Evolutionary conservation across 1,140 invertebrate species (phyloP).

Genomic region (Globodera rostochiensis): DNA sequence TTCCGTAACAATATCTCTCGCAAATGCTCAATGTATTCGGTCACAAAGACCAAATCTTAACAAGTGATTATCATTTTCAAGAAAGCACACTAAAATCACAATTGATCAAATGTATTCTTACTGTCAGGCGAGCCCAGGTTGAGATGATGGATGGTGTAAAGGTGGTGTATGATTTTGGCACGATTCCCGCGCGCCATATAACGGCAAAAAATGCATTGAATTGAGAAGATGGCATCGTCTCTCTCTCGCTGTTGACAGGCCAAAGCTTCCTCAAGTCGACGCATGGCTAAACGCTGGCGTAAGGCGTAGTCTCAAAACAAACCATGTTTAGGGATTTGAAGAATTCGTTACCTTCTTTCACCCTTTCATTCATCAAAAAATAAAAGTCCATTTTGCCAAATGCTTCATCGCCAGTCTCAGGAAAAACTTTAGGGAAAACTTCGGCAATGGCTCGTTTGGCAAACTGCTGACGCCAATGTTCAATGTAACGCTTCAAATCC

Average conservation of each 20-base stretch:
- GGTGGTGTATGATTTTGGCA: conserved; percentile 64
- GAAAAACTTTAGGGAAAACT: conserved; percentile 61
- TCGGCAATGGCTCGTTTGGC: conserved; percentile 57
- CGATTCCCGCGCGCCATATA: conserved; percentile 62
- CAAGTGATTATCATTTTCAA: conserved; percentile 10
- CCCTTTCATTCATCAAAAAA: conserved; percentile 55
- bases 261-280: conserved; percentile 62
- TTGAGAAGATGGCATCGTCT: conserved; percentile 57
- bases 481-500: conserved; percentile 60
- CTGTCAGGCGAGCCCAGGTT: conserved; percentile 65
- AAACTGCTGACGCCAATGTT: conserved; percentile 64
- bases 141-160: conserved; percentile 65
- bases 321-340: background rate
- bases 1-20: conserved; percentile 58
- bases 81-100: background rate
- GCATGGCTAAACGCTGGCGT: conserved; percentile 63
- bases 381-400: conserved; percentile 61
- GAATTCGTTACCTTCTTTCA: conserved; percentile 29
- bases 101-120: background rate
- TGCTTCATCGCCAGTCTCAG: conserved; percentile 41
- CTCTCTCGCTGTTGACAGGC: conserved; percentile 61
- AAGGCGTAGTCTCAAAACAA: conserved; percentile 33
- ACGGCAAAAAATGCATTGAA: conserved; percentile 64
- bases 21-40: conserved; percentile 63
- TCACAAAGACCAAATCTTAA: conserved; percentile 55